Percentiles rank a stretch among this genome's conserved stretches.
Evolutionary conservation across 2,797 vertebrate species (phyloP).

Genomic region (Eupleurogrammus muticus): DNA sequence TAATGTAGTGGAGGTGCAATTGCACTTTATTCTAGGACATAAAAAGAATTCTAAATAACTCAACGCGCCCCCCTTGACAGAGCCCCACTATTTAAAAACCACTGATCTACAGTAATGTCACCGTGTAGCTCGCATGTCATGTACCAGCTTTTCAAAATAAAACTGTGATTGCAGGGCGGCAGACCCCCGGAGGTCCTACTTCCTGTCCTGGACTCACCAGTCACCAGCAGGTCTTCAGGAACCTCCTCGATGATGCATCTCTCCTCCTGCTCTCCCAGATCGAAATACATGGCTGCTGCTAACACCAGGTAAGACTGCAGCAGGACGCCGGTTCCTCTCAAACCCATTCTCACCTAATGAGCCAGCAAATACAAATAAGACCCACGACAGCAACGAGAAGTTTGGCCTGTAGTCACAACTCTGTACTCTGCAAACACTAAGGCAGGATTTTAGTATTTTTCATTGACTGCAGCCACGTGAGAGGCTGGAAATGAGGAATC

Average conservation of each 20-base stretch:
- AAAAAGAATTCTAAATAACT: no score
- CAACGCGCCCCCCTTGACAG: no score
- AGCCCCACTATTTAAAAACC: no score
- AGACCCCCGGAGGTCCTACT: conserved; percentile 26
- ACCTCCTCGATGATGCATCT: conserved; percentile 94
- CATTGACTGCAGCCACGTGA: neutral
- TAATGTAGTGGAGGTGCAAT: no score
- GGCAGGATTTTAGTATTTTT: conserved; percentile 7
- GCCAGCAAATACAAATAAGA: conserved; percentile 34
- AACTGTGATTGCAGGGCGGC: conserved; percentile 8
- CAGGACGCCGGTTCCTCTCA: conserved; percentile 65
- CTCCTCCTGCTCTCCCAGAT: conserved; percentile 87
- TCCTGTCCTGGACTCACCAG: conserved; percentile 82
- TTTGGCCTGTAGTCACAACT: conserved; percentile 18
- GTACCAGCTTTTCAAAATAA: conserved; percentile 10
- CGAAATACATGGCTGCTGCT: conserved; percentile 89
- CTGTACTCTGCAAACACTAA: conserved; percentile 10
- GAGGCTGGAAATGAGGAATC: neutral
- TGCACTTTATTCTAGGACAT: no score
- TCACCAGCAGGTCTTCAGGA: conserved; percentile 88
- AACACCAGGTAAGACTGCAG: conserved; percentile 80
- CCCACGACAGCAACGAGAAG: conserved; percentile 17
- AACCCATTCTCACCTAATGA: conserved; percentile 69
- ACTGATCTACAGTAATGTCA: neutral
- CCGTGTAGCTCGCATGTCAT: conserved; percentile 11